These are phyloP conservation scores for Enoplosus armatus DNA, from an alignment of 2,797 vertebrate genomes.

Conservation along the genomic window DNA sequence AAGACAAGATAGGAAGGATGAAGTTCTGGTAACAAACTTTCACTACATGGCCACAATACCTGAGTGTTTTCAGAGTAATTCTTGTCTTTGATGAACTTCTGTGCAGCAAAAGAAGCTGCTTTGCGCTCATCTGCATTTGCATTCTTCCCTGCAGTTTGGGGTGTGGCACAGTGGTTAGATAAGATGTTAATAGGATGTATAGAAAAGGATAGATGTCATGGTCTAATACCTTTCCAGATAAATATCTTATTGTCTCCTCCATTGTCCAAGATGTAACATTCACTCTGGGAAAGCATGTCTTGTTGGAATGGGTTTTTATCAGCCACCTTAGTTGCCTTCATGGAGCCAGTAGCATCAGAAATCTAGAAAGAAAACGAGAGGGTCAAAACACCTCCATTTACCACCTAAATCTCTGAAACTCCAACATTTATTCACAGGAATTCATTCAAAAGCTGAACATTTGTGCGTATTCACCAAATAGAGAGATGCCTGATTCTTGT, in stretches of 20 bases:
- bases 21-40: neutral
- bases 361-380: constrained; percentile 70
- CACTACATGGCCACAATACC: constrained; percentile 62
- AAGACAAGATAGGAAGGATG: neutral
- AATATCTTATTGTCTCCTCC: constrained; percentile 74
- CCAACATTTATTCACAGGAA: neutral
- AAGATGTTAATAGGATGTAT: too few species aligned
- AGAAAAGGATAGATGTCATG: neutral
- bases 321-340: constrained; percentile 72
- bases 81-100: constrained; percentile 78
- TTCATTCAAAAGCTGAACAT: neutral
- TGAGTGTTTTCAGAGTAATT: constrained; percentile 76
- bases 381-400: neutral
- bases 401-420: neutral
- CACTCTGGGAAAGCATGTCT: constrained; percentile 68
- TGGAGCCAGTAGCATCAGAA: constrained; percentile 80
- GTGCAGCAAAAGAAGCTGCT: constrained; percentile 68
- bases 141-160: constrained; percentile 62
- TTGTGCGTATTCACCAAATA: constrained; percentile 73
- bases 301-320: constrained; percentile 82
- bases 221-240: constrained; percentile 86
- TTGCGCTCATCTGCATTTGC: constrained; percentile 80
- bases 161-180: constrained; percentile 24
- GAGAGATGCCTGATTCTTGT: constrained; percentile 69
- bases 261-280: constrained; percentile 87